Base-by-base conservation (phyloP, 2,888 invertebrate species). In the Acrocyrtus sp. region DNA sequence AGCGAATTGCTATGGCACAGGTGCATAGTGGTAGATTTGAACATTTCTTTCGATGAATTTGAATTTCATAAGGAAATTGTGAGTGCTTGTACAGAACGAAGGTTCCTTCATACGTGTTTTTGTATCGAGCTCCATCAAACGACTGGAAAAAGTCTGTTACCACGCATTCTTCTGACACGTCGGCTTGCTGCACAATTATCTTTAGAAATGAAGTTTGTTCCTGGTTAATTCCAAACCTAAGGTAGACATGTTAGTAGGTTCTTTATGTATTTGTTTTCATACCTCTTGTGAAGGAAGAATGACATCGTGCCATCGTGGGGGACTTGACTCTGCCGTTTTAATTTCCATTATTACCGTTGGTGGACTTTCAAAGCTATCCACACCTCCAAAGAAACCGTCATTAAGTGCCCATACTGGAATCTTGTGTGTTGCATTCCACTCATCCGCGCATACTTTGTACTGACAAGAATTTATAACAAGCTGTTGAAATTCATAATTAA, bases 351-450 rank as follows among this genome's bases (percentile, higher is more conserved):
- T 51, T 2, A 76, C 70, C 2, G 77, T 69, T 12, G 58, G 27
- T 10, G 66, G 57, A 8, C 48, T 51, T 22, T 75, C 77, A 0
- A 43, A 48, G 19, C 45, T 45, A 10, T 73, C 72, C 43, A 39
- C 62, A 5, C 75, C 79, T 8, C 81, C 81, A 45, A 75, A 78
- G 8, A 81, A 74, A 5, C 81, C 81, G 63, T 81, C 81, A 51
- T 79, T 80, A 12, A 81, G 63, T 22, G 78, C 81, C 78, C 80
- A 81, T 22, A 82, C 74, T 24, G 82, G 79, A 17, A 82, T 66
- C 47, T 78, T 75, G 43, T 81, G 81, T 1, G 82, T 82, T 10
- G 70, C 53, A 51, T 82, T 82, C 82, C 82, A 82, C 67, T 81
- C 81, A 65, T 81, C 80, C 6, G 80, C 79, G 69, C 82, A 82